Base-by-base conservation (phyloP, 37 sponge, comb jelly and placozoan species). In the Chondrilla cf. caribensis region DNA sequence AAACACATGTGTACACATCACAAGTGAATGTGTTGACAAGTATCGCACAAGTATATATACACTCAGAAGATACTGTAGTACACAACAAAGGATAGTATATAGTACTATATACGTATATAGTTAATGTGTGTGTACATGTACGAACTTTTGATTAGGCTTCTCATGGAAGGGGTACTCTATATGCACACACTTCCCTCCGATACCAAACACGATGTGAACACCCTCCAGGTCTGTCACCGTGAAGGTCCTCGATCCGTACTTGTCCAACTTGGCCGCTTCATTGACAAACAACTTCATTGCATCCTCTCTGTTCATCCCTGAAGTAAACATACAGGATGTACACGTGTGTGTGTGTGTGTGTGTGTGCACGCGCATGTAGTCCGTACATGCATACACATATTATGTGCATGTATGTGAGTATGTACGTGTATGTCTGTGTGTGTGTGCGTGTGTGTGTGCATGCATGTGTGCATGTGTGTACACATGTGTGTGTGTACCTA, bases 171-270 rank as follows among this genome's bases (percentile, higher is more conserved):
- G 64, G 29, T 62, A n/a, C 29, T 28, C 29, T n/a, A 62, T 62
- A 5, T 43, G 31, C 41, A 73, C 76, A 40, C 38, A 72, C 0
- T 47, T 57, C 32, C 84, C 89, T 64, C 89, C 89, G 36, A 88
- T 76, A 0, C 75, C 84, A 0, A 88, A 22, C 11, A 58, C 42
- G 65, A 80, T 75, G 8, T 26, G 62, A 11, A 60, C 62, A 1
- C 58, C 85, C 43, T 71, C 51, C 1, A 65, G 7, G 26, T 67
- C 57, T 3, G 67, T 79, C 35, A 75, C 60, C 36, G 79, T 55
- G 40, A 73, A 73, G 5, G 39, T 9, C 15, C 59, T 59, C 60
- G 83, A 57, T 2, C 89, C 89, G 58, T 81, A 84, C 14, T 32
- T 24, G 14, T 84, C 84, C 60, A 85, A 26, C 8, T 38, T 44